A percentile compares a stretch with the other conserved stretches of the same genome.
phyloP scores from a whole-genome alignment of 2,888 invertebrate genomes.

The Chrysomela aeneicollis region DNA sequence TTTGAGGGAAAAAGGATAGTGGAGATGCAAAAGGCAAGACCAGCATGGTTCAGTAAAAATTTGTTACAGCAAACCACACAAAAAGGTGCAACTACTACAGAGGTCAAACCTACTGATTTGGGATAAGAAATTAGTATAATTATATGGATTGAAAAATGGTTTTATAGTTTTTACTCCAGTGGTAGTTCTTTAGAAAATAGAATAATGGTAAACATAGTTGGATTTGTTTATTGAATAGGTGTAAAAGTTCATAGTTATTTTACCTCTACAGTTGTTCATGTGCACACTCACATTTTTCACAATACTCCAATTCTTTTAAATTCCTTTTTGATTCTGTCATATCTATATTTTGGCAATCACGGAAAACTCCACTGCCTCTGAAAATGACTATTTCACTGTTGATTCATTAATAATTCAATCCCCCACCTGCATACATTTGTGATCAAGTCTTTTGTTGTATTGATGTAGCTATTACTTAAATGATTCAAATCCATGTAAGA shows the following conservation, averaged over 20 bases:
- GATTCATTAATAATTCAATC: background rate
- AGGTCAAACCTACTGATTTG: constrained; percentile 77
- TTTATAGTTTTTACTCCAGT: constrained; percentile 2
- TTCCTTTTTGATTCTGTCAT: constrained; percentile 10
- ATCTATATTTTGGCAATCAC: constrained; percentile 45
- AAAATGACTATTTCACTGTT: constrained; percentile 27
- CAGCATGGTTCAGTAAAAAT: constrained; percentile 88
- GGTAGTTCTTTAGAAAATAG: too few relatives aligned
- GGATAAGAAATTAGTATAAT: constrained; percentile 59
- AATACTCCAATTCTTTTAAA: constrained; percentile 14
- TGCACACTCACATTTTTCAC: constrained; percentile 20
- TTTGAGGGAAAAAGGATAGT: constrained; percentile 81
- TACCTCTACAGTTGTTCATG: background rate
- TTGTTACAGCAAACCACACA: constrained; percentile 81
- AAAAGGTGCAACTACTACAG: constrained; percentile 72
- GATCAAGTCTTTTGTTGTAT: constrained; percentile 40
- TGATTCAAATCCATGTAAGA: constrained; percentile 44
- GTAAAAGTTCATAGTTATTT: too few relatives aligned
- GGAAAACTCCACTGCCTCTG: constrained; percentile 49
- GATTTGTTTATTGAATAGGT: background rate
- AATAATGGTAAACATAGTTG: too few relatives aligned
- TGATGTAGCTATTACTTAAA: constrained; percentile 40
- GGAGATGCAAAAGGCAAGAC: constrained; percentile 85
- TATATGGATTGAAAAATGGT: background rate
- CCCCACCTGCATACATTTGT: constrained; percentile 48